phyloP scores from a whole-genome alignment of 2,113 vertebrate genomes.

The Phalacrocorax brasilianus region DNA sequence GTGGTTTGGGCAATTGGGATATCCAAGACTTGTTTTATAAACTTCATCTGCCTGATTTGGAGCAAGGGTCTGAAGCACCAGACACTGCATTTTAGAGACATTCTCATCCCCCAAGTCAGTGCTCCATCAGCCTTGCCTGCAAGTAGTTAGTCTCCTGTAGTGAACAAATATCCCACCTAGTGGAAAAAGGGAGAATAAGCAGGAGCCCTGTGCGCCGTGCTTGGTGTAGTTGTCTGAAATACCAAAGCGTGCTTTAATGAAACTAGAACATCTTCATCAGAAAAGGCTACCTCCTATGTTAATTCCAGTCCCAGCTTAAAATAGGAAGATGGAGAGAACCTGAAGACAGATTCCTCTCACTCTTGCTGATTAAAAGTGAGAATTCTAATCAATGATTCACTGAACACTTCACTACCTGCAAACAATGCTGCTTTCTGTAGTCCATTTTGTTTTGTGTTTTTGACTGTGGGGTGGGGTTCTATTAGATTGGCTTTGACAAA shows the following conservation, averaged over 20 bases:
- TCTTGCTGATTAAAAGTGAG: not conserved
- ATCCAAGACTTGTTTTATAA: not conserved
- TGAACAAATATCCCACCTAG: not conserved
- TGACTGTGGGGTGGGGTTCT: not conserved
- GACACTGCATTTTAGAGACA: not conserved
- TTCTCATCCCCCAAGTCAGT: not conserved
- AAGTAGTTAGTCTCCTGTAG: not conserved
- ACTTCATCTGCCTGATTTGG: not conserved
- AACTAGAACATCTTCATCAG: not conserved
- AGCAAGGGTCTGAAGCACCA: not conserved
- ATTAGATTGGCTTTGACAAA: not conserved
- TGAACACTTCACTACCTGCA: not conserved
- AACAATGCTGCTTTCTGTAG: not conserved
- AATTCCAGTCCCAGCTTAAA: not conserved
- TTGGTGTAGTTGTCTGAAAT: not conserved
- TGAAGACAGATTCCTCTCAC: not conserved
- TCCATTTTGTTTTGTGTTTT: not conserved
- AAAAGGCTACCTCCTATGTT: not conserved
- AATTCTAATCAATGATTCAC: not conserved
- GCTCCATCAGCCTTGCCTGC: not conserved
- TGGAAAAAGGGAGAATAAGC: not conserved
- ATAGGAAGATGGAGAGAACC: not conserved
- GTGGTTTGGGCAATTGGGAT: not conserved
- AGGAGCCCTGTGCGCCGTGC: not conserved
- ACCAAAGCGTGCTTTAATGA: not conserved